Evolutionary conservation across 2,113 vertebrate genomes (phyloP).

Genomic region (Otis tarda): DNA sequence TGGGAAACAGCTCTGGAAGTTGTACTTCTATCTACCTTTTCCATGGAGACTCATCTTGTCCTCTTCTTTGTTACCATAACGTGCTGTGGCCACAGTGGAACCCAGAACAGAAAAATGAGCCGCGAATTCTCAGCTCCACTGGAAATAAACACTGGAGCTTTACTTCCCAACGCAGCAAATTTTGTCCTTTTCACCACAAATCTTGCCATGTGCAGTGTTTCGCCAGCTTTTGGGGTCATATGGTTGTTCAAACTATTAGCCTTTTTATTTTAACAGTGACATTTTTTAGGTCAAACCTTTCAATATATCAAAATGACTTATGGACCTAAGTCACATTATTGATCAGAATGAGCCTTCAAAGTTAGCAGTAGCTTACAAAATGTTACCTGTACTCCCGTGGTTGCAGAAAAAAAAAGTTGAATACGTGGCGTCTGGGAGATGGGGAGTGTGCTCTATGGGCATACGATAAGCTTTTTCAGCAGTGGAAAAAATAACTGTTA

Average conservation of each 20-base stretch:
- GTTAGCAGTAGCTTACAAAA: background rate
- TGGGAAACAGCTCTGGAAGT: background rate
- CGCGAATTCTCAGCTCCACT: background rate
- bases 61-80: background rate
- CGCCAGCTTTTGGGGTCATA: background rate
- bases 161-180: background rate
- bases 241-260: background rate
- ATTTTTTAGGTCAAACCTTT: background rate
- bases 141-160: background rate
- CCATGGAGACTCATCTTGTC: background rate
- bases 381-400: background rate
- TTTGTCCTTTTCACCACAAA: background rate
- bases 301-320: background rate
- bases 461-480: background rate
- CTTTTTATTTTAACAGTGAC: background rate
- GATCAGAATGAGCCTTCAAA: background rate
- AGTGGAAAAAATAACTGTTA: background rate
- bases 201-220: background rate
- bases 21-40: background rate
- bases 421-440: rapidly evolving
- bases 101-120: background rate
- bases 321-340: background rate
- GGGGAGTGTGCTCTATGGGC: background rate
- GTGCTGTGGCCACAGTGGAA: background rate
- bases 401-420: background rate